Evolutionary conservation across 2,113 vertebrate species (phyloP).

Genomic region (Chaetorhynchus papuensis): DNA sequence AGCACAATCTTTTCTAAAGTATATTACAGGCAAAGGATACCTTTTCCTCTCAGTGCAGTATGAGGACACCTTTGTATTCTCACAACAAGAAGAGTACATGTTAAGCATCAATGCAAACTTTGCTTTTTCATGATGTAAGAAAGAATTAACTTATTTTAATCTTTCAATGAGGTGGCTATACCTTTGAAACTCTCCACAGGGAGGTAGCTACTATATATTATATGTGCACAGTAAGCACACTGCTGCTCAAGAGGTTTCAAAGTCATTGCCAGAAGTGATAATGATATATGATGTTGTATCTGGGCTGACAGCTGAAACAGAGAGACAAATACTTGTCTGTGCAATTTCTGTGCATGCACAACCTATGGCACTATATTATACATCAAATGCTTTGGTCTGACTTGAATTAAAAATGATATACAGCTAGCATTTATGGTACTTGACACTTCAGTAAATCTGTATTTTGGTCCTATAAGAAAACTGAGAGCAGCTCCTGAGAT

Average conservation of each 20-base stretch:
- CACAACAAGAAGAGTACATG: not conserved
- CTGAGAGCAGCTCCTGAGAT: not conserved
- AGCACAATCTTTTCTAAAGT: not conserved
- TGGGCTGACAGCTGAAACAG: not conserved
- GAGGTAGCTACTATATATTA: not conserved
- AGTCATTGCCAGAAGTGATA: not conserved
- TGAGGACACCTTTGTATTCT: not conserved
- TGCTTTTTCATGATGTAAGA: not conserved
- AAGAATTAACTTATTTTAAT: not conserved
- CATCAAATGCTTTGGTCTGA: not conserved
- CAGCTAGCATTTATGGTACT: not conserved
- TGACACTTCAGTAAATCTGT: not conserved
- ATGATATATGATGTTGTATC: not conserved
- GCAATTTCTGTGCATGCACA: not conserved
- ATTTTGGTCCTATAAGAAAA: not conserved
- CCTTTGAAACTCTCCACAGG: not conserved
- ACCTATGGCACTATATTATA: not conserved
- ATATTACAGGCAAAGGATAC: not conserved
- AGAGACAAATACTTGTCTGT: not conserved
- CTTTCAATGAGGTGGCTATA: not conserved
- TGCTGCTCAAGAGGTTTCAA: not conserved
- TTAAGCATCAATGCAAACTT: not conserved
- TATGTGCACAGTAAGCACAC: not conserved
- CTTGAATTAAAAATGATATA: not conserved
- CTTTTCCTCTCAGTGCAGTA: not conserved